These are phyloP conservation scores for Morelia viridis DNA, from an alignment of 2,797 vertebrate species.

Conservation along the genomic window DNA sequence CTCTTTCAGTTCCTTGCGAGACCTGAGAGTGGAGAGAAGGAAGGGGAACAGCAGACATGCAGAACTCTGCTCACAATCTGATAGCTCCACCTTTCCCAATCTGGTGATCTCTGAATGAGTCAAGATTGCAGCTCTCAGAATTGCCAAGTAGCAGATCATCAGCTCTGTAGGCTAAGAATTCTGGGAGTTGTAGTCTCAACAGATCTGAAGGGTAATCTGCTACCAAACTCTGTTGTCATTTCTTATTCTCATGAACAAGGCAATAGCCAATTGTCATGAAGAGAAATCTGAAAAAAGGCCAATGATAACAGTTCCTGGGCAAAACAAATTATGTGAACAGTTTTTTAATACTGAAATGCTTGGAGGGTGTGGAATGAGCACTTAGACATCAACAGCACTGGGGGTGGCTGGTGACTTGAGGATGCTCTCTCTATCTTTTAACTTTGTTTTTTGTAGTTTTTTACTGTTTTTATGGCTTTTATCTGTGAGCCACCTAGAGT, in stretches of 20 bases:
- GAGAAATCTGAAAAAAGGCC: neutral
- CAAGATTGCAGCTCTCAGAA: neutral
- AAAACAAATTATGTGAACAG: neutral
- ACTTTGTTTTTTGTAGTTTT: too few relatives aligned
- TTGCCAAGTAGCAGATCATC: neutral
- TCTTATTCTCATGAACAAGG: neutral
- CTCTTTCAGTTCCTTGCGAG: conserved; percentile 69
- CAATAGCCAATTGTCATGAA: neutral
- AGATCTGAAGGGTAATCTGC: neutral
- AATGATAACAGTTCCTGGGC: neutral
- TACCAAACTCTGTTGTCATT: neutral
- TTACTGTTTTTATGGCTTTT: too few relatives aligned
- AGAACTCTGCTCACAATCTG: neutral
- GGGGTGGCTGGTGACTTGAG: too few relatives aligned
- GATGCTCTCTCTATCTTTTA: too few relatives aligned
- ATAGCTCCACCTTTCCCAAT: neutral
- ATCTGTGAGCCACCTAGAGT: too few relatives aligned
- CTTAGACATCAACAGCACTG: too few relatives aligned
- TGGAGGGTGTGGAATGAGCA: neutral
- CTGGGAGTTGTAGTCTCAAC: neutral
- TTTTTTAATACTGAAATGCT: neutral
- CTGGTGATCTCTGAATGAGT: neutral
- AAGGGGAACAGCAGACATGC: neutral
- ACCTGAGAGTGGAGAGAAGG: conserved; percentile 49
- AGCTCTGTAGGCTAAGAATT: neutral